These are phyloP conservation scores for Himalopsyche anomala DNA, from an alignment of 2,888 invertebrate genomes.

Conservation along the genomic window DNA sequence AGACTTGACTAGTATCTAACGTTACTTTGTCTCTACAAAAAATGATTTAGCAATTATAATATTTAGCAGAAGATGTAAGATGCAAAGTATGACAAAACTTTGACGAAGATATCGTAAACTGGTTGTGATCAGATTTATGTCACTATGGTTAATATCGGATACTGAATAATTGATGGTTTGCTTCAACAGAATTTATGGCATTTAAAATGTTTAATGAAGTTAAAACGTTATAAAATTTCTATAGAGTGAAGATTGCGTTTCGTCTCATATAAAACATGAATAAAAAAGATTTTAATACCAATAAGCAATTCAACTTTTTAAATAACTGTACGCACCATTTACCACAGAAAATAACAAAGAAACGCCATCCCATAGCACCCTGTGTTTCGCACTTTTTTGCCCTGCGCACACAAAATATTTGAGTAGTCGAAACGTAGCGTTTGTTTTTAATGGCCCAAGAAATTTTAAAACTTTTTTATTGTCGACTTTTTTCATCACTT, in stretches of 20 bases:
- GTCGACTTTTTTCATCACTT: constrained; percentile 26
- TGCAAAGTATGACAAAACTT: no score
- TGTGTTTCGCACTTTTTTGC: background rate
- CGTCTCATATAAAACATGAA: background rate
- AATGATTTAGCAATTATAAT: no score
- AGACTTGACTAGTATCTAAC: no score
- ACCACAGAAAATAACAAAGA: constrained; percentile 1
- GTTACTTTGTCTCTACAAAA: no score
- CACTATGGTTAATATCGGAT: background rate
- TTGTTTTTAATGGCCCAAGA: constrained; percentile 18
- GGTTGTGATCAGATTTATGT: background rate
- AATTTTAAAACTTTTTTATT: constrained; percentile 28
- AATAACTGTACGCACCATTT: background rate
- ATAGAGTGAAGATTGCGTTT: no score
- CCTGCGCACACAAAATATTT: constrained; percentile 1
- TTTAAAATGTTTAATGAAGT: background rate
- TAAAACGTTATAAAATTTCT: background rate
- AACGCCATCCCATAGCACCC: background rate
- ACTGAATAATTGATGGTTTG: background rate
- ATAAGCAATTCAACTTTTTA: constrained; percentile 10
- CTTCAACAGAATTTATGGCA: background rate
- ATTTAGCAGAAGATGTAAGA: no score
- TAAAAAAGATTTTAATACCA: background rate
- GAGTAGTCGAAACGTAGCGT: constrained; percentile 12
- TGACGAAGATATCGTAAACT: no score